A percentile compares a stretch with the other conserved stretches of the same genome.
These are phyloP conservation scores for Diaphora mendica DNA, from an alignment of 2,888 invertebrate species.

Conservation along the genomic window DNA sequence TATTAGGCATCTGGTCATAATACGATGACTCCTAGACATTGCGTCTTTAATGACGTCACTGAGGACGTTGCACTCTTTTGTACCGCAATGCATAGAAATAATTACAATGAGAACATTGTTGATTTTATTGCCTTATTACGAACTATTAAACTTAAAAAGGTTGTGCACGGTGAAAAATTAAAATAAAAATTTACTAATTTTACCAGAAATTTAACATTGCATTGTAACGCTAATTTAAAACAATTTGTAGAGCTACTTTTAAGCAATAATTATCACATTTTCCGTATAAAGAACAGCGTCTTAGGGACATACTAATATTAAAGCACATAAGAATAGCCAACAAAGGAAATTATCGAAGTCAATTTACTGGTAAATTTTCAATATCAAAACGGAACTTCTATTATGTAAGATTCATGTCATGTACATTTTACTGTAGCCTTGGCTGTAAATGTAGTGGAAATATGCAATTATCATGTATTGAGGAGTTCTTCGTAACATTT, in stretches of 20 bases:
- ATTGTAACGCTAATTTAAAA: conserved; percentile 6
- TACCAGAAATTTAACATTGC: background rate
- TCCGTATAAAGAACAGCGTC: conserved; percentile 10
- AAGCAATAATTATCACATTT: conserved; percentile 4
- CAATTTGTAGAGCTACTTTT: conserved; percentile 2
- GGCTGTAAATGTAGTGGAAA: conserved; percentile 64
- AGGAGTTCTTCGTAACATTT: conserved; percentile 56
- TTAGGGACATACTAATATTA: conserved; percentile 31
- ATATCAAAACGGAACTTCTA: conserved; percentile 67
- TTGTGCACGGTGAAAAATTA: background rate
- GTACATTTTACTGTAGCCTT: conserved; percentile 66
- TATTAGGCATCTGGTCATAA: background rate
- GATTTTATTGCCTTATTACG: background rate
- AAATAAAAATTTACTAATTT: background rate
- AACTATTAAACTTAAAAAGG: background rate
- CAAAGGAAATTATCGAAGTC: conserved; percentile 37
- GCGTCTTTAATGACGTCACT: background rate
- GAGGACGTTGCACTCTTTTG: background rate
- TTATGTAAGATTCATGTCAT: conserved; percentile 73
- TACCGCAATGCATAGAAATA: background rate
- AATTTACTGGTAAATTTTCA: conserved; percentile 10
- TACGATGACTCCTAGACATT: background rate
- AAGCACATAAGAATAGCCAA: conserved; percentile 29
- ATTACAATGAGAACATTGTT: background rate
- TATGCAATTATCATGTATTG: conserved; percentile 71